A percentile compares a stretch with the other conserved stretches of the same genome.
Evolutionary conservation across 35 echinoderm and acorn worm species (phyloP).

Genomic region (Stichopus chloronotus): DNA sequence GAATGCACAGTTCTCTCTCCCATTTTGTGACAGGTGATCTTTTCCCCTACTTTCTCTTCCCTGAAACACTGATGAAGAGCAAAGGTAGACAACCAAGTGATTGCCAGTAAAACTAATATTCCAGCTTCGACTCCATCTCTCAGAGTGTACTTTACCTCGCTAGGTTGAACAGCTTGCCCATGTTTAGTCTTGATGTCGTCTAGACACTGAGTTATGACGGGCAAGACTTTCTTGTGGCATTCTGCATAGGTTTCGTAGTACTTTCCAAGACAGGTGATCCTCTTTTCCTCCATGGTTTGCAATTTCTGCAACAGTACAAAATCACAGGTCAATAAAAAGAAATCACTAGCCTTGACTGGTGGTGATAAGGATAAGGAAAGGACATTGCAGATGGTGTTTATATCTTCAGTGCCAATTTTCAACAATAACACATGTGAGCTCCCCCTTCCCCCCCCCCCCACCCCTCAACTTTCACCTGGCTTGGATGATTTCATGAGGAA

Average conservation of each 20-base stretch:
- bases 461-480: no score
- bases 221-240: conserved; percentile 76
- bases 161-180: conserved; percentile 57
- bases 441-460: no score
- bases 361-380: no score
- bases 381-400: no score
- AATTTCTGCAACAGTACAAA: conserved; percentile 61
- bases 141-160: conserved; percentile 50
- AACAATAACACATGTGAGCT: neutral
- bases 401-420: neutral
- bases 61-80: no score
- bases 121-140: no score
- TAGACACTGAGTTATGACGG: conserved; percentile 82
- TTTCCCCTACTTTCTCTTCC: no score
- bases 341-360: neutral
- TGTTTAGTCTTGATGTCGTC: conserved; percentile 65
- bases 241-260: conserved; percentile 84
- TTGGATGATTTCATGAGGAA: no score
- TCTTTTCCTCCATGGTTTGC: conserved; percentile 87
- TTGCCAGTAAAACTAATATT: no score
- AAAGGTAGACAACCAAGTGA: no score
- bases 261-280: conserved; percentile 72
- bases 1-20: no score
- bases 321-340: neutral
- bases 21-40: no score